Conservation (phyloP, 1,140 invertebrate species). For the Bombus balteatus region DNA sequence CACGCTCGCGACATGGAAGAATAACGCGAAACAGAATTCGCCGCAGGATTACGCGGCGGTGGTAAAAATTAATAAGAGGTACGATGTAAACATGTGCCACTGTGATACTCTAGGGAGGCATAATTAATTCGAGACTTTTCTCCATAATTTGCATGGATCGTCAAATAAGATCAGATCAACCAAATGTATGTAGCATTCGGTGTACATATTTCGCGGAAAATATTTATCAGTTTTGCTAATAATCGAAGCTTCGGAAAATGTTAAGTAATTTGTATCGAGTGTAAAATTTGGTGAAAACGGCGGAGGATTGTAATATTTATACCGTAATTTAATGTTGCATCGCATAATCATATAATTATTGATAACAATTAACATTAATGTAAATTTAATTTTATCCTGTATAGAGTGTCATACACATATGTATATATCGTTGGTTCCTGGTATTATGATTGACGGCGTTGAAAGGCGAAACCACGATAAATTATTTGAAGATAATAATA, state of each 20-base stretch:
- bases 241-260: neutral
- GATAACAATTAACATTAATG: neutral
- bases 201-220: neutral
- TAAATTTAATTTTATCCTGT: neutral
- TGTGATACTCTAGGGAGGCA: neutral
- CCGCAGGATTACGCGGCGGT: slow-evolving; percentile 5
- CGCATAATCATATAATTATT: neutral
- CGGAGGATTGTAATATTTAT: neutral
- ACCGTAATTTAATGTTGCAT: neutral
- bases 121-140: slow-evolving; percentile 34
- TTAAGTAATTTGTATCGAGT: neutral
- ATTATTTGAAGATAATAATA: slow-evolving; percentile 14
- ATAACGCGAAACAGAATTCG: neutral
- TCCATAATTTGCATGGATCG: neutral
- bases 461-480: neutral
- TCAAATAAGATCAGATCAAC: neutral
- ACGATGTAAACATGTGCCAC: slow-evolving; percentile 33
- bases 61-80: slow-evolving; percentile 43
- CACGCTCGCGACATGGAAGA: neutral
- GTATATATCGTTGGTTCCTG: neutral
- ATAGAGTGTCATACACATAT: neutral
- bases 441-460: neutral
- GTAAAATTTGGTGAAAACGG: neutral
- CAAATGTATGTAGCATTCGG: neutral
- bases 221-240: neutral